These are phyloP conservation scores for Gisinianus flammeolus DNA, from an alignment of 2,888 invertebrate genomes.

Conservation along the genomic window DNA sequence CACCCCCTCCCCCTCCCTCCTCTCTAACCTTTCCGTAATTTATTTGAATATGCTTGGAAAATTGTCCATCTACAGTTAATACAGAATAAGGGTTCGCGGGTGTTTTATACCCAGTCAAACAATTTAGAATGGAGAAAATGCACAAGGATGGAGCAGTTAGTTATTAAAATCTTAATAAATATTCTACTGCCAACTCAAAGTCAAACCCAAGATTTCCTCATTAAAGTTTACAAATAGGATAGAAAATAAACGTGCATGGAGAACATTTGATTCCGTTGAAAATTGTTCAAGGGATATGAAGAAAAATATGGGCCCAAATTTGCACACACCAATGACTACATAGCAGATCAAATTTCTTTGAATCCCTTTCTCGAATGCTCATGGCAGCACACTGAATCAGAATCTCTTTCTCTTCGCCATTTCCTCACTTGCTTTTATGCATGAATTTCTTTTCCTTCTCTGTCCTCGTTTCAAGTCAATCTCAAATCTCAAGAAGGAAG, in stretches of 20 bases:
- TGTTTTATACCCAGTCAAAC: not conserved
- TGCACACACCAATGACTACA: not conserved
- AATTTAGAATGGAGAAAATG: not conserved
- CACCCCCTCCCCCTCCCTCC: not conserved
- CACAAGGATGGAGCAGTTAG: not conserved
- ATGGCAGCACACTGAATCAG: not conserved
- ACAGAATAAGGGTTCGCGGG: not conserved
- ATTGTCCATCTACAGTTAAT: not conserved
- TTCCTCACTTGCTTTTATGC: not conserved
- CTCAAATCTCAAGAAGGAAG: not conserved
- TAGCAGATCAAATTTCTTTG: not conserved
- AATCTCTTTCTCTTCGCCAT: not conserved
- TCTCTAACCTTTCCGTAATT: not conserved
- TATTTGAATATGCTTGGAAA: not conserved
- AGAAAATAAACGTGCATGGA: not conserved
- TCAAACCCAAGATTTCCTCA: not conserved
- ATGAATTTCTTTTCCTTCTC: not conserved
- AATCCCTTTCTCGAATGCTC: not conserved
- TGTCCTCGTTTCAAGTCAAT: not conserved
- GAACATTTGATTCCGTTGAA: not conserved
- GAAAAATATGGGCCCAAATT: not conserved
- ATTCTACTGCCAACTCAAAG: not conserved
- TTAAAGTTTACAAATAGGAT: not conserved
- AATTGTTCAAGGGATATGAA: not conserved
- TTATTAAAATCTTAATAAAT: not conserved